Conservation (phyloP, 2,888 invertebrate species). For the Troides helena region DNA sequence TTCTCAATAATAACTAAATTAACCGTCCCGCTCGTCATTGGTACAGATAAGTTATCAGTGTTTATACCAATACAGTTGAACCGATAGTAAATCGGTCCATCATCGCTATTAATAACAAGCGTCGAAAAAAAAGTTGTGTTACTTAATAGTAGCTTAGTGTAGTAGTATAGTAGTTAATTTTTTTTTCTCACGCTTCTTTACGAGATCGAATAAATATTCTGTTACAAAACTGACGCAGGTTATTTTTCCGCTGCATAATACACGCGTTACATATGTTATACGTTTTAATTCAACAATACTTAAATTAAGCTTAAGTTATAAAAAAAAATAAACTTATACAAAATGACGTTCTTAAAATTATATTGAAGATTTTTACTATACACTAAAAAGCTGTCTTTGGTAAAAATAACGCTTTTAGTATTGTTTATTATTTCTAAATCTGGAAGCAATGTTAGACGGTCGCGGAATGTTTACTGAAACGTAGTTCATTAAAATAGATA, state of each 20-base stretch:
- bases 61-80: conserved; percentile 16
- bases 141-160: background rate
- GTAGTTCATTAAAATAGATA: background rate
- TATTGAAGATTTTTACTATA: background rate
- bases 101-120: conserved; percentile 22
- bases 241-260: background rate
- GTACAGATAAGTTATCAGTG: conserved; percentile 27
- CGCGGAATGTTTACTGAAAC: conserved; percentile 9
- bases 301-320: background rate
- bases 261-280: background rate
- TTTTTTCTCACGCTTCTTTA: conserved; percentile 1
- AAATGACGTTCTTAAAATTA: no score
- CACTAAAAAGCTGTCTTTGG: conserved; percentile 9
- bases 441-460: background rate
- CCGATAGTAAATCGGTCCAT: conserved; percentile 21
- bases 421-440: conserved; percentile 22
- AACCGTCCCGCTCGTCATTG: conserved; percentile 15
- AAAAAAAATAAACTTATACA: background rate
- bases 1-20: background rate
- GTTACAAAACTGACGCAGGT: background rate
- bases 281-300: background rate
- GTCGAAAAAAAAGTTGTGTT: background rate
- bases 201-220: background rate
- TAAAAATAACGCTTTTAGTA: conserved; percentile 15
- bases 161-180: background rate